These are phyloP conservation scores for Pegea sp. DNA, from an alignment of 23 tunicate species.

Conservation along the genomic window DNA sequence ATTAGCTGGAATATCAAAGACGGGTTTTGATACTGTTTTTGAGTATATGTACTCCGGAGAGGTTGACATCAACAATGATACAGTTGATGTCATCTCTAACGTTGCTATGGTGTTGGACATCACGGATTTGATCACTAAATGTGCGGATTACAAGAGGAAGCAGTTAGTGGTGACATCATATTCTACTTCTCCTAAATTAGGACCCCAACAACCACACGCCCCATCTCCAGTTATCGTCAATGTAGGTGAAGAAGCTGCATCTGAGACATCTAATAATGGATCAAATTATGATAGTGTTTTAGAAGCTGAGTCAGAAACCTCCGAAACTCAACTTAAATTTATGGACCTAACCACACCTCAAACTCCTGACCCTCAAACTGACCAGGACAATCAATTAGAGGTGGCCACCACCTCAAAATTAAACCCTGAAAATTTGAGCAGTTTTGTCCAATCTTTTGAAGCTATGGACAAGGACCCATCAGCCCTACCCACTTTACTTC, in stretches of 20 bases:
- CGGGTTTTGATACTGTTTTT: slow-evolving; percentile 6
- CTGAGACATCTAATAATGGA: too few relatives aligned
- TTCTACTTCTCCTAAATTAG: too few relatives aligned
- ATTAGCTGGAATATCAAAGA: slow-evolving; percentile 8
- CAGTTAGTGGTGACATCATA: slow-evolving; percentile 6
- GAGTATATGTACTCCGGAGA: slow-evolving; percentile 16
- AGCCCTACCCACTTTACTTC: slow-evolving; percentile 10
- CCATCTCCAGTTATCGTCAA: too few relatives aligned
- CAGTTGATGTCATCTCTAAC: slow-evolving; percentile 5
- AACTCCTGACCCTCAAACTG: not conserved
- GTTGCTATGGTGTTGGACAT: slow-evolving; percentile 10
- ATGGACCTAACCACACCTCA: not conserved
- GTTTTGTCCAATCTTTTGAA: slow-evolving; percentile 13
- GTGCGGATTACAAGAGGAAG: slow-evolving; percentile 9
- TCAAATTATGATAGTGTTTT: too few relatives aligned
- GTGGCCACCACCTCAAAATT: not conserved
- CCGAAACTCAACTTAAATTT: not conserved
- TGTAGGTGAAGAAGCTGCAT: too few relatives aligned
- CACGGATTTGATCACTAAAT: not conserved
- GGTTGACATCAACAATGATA: slow-evolving; percentile 9
- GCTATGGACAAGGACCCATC: slow-evolving; percentile 9
- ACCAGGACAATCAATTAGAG: not conserved
- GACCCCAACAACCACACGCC: too few relatives aligned
- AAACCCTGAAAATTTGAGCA: not conserved
- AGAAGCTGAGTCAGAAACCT: not conserved